A percentile compares a stretch with the other conserved stretches of the same genome.
These are phyloP conservation scores for Turritopsis rubra DNA, from an alignment of 30 jellyfish, hydroid and myxozoan species.

Conservation along the genomic window DNA sequence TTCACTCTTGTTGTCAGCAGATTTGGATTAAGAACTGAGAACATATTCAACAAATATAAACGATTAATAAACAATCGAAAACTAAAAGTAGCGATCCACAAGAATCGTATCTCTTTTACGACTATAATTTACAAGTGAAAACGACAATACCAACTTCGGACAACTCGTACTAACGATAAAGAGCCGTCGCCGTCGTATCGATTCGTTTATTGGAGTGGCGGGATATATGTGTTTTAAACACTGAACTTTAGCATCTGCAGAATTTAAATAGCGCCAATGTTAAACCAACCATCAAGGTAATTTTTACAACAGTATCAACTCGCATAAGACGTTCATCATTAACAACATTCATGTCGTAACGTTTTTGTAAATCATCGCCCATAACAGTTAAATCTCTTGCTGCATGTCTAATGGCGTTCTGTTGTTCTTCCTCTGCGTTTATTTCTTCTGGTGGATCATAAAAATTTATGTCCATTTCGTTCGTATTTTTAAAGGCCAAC, in stretches of 20 bases:
- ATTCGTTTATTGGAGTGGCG: background rate
- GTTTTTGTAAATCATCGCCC: background rate
- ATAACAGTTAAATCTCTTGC: background rate
- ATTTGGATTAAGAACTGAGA: background rate
- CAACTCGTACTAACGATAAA: background rate
- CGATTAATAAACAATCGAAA: background rate
- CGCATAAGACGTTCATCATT: background rate
- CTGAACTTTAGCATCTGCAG: background rate
- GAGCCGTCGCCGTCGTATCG: background rate
- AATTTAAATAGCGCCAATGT: background rate
- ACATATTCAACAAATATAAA: background rate
- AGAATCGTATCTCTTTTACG: background rate
- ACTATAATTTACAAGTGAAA: background rate
- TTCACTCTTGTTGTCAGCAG: background rate
- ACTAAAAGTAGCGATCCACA: background rate
- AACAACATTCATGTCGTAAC: background rate
- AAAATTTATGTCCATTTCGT: background rate
- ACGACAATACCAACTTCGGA: background rate
- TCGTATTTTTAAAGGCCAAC: background rate
- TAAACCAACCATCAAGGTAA: background rate
- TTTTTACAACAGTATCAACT: background rate
- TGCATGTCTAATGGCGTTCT: background rate
- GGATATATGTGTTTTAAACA: no score
- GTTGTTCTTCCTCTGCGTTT: background rate
- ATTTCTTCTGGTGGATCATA: background rate